Base-by-base conservation (phyloP, 2,888 invertebrate species). In the Amphipyra berbera region DNA sequence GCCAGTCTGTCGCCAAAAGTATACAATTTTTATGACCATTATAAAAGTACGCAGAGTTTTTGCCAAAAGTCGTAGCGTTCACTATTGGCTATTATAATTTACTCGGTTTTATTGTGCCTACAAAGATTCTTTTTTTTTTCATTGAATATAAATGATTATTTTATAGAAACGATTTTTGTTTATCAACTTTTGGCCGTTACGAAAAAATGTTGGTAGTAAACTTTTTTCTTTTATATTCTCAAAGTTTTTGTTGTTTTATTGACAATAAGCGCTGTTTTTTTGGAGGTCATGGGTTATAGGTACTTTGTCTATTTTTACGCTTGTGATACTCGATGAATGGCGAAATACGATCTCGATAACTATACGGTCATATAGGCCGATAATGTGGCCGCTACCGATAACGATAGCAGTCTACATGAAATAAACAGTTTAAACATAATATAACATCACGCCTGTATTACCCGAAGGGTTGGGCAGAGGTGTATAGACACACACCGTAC, bases 101-200 rank as follows among this genome's bases (percentile, higher is more conserved):
- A 66, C 67, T 66, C 50, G 0, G 21, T 48, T 59, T 58, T 63
- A 66, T 67, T 70, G 54, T 55, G 38, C 30, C 59, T 47, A 63
- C 45, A 59, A 59, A 56, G 12, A 42, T 55, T 67, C 12, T 5
- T 50, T 50, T 5, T 50, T 50, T 47, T 65, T 70, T 52, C 40
- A 70, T 62, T 67, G 70, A 76, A 61, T 61, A 50, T 66, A 61
- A 65, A 63, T 68, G 52, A 35, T 68, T 47, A 15, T 49, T 68
- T 53, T 45, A 63, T 61, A 64, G 42, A 27, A 58, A 48, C 40
- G 7, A 56, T 65, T 73, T 66, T 64, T 64, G 40, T 66, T 66
- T 66, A 59, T 52, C 47, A 68, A 48, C 65, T 71, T 35, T 21
- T 9, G 27, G 10, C 40, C n/a, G 47, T 53, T 48, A 30, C 9